Evolutionary conservation across 2,113 vertebrate species (phyloP), one percentile per base, ranked within the genome.

Genomic region (Platycercus adscitus): DNA sequence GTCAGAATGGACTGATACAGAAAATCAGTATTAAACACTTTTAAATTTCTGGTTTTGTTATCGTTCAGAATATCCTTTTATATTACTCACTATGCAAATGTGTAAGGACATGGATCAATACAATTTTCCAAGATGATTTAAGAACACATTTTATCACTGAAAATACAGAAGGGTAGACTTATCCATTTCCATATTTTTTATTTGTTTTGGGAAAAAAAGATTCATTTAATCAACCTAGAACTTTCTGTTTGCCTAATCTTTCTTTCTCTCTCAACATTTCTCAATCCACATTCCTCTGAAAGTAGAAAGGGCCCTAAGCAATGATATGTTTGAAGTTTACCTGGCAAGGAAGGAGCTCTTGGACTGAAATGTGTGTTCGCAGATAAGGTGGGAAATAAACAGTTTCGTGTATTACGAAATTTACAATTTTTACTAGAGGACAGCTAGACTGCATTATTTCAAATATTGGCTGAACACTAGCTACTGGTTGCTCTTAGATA

Each of bases 381-480:
- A 96, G 95, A 96, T 96, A 96, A 96, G 83, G 95, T 83, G 89
- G 81, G 90, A 96, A 93, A 95, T 71, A 65, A 92, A 68, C 79
- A 92, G 56, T 64, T 72, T 78, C 52, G 44, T 88, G 89, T 94
- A 53, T 94, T 96, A 94, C 0, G 21, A 96, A 97, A 97, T 89
- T 70, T 92, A 80, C 41, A 79, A 15, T 58, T 97, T 94, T 89
- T 78, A 89, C 73, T 64, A 86, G 46, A 71, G 50, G 47, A 84
- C 73, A 95, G 64, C 29, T 84, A 83, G 35, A 47, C 68, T 96
- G 91, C 23, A 4, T 86, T 93, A 86, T 85, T 96, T 97, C 94
- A 97, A 89, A 80, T 92, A 83, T 76, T 96, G 95, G 86, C 94
- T 84, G 81, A 94, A 89, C n/a, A 72, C 7, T 78, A 26, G 83